Conservation (phyloP, 2,888 invertebrate genomes). For the Hydropsyche betteni region DNA sequence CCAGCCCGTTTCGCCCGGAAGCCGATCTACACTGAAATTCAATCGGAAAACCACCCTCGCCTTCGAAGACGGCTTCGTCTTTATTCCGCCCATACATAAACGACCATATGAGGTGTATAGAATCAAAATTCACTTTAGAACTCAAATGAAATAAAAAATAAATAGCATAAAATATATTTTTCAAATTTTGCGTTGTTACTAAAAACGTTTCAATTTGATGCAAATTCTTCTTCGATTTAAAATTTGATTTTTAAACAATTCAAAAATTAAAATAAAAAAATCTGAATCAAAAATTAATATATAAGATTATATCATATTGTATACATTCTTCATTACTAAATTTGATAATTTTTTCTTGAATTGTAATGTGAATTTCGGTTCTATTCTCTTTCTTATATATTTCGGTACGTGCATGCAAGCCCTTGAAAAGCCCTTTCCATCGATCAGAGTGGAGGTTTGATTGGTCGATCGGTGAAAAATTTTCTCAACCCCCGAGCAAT, state of each 20-base stretch:
- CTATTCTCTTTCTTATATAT: too few species aligned
- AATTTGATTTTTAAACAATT: not conserved
- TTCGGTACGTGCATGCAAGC: too few species aligned
- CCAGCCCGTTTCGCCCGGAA: not conserved
- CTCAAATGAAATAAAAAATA: too few species aligned
- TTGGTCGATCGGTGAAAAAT: conserved; percentile 36
- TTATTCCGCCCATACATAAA: too few species aligned
- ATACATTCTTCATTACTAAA: too few species aligned
- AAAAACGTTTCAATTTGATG: too few species aligned
- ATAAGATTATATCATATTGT: too few species aligned
- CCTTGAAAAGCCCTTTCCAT: not conserved
- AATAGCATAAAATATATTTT: too few species aligned
- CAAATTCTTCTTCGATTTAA: too few species aligned
- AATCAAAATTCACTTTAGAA: not conserved
- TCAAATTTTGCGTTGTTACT: too few species aligned
- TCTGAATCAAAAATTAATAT: not conserved
- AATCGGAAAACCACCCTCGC: conserved; percentile 35
- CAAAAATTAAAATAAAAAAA: not conserved
- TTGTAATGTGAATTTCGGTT: too few species aligned
- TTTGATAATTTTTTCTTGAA: too few species aligned
- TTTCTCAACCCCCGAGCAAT: conserved; percentile 39
- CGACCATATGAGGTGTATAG: not conserved
- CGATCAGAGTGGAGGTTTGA: conserved; percentile 24
- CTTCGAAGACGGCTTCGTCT: conserved; percentile 2
- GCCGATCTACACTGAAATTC: conserved; percentile 30